These are phyloP conservation scores for Ctenomys sociabilis DNA, from an alignment of 2,113 vertebrate genomes.

Conservation along the genomic window DNA sequence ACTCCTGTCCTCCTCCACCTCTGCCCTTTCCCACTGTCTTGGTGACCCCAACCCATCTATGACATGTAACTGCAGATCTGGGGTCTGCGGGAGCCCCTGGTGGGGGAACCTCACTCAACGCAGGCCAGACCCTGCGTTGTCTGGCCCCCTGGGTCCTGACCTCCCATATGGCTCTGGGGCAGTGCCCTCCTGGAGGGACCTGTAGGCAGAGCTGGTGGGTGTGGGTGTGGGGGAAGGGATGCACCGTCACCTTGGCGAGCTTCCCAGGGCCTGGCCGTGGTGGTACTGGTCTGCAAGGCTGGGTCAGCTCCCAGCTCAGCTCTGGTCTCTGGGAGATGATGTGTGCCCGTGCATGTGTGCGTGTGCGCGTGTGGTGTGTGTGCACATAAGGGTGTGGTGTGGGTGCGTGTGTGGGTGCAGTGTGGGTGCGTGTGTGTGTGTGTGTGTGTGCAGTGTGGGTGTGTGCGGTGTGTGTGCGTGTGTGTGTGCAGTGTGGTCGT, in stretches of 20 bases:
- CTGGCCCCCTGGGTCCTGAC: background rate
- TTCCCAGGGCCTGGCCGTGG: background rate
- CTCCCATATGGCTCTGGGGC: background rate
- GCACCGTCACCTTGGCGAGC: background rate
- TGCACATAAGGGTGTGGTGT: no score
- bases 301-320: background rate
- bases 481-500: background rate
- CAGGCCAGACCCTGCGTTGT: no score
- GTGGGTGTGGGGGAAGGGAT: background rate
- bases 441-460: background rate
- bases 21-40: no score
- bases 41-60: rapidly evolving
- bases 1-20: no score
- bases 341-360: background rate
- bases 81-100: background rate
- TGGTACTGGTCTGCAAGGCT: background rate
- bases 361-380: background rate
- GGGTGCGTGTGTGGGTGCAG: no score
- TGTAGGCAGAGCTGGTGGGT: background rate
- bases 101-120: background rate
- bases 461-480: no score
- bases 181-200: background rate
- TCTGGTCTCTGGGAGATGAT: background rate
- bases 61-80: background rate
- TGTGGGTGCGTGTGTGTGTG: background rate